phyloP scores from a whole-genome alignment of 2,888 invertebrate genomes.

The Phlogophora meticulosa region DNA sequence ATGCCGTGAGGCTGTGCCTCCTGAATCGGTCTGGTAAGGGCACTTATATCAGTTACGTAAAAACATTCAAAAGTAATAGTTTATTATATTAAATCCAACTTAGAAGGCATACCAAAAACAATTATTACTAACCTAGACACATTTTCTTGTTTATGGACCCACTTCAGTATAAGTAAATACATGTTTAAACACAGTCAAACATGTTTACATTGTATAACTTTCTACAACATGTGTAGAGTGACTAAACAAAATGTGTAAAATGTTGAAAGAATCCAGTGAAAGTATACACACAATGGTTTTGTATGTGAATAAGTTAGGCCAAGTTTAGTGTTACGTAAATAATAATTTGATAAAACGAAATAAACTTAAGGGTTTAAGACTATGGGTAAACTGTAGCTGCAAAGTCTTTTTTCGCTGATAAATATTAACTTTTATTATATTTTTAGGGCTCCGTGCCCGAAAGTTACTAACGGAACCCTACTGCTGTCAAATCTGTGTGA shows the following conservation, averaged over 20 bases:
- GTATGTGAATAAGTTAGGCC: slow-evolving; percentile 27
- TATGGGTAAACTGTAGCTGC: too few relatives aligned
- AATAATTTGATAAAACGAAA: slow-evolving; percentile 31
- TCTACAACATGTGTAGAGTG: slow-evolving; percentile 40
- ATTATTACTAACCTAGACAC: slow-evolving; percentile 16
- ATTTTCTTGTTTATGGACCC: slow-evolving; percentile 21
- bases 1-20: too few relatives aligned
- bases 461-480: too few relatives aligned
- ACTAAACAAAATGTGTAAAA: slow-evolving; percentile 43
- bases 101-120: background rate
- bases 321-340: slow-evolving; percentile 5
- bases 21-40: background rate
- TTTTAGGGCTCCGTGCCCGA: too few relatives aligned
- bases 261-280: slow-evolving; percentile 49
- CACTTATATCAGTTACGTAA: background rate
- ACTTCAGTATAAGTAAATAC: slow-evolving; percentile 25
- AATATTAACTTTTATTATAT: too few relatives aligned
- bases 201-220: slow-evolving; percentile 47
- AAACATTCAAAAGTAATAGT: background rate
- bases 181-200: slow-evolving; percentile 36
- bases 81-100: slow-evolving; percentile 25
- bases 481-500: too few relatives aligned
- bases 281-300: slow-evolving; percentile 41
- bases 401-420: too few relatives aligned
- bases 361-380: background rate